Conservation (phyloP, 2,797 vertebrate genomes). For the Gila robusta region DNA sequence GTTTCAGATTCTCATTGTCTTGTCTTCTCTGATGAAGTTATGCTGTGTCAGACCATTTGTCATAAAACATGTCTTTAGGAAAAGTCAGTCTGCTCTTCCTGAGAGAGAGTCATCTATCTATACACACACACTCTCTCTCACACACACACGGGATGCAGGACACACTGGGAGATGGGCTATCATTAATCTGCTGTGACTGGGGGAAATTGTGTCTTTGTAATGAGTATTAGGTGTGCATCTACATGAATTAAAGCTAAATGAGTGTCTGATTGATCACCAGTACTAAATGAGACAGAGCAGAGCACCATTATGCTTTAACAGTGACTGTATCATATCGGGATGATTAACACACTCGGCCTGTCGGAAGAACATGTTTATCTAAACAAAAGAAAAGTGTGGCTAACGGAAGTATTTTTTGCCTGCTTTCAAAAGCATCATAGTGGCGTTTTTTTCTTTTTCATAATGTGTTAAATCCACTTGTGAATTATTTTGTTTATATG, state of each 20-base stretch:
- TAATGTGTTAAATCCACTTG: constrained; percentile 18
- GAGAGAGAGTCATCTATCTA: constrained; percentile 83
- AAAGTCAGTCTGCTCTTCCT: constrained; percentile 69
- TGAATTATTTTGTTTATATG: constrained; percentile 18
- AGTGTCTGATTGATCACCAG: constrained; percentile 83
- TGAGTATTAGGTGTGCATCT: constrained; percentile 90
- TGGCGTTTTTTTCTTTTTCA: neutral
- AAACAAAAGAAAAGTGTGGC: constrained; percentile 31
- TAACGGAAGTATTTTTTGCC: neutral
- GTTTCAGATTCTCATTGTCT: constrained; percentile 54
- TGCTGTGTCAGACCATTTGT: constrained; percentile 71
- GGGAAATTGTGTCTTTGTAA: constrained; percentile 89
- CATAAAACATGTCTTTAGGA: constrained; percentile 77
- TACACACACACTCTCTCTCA: constrained; percentile 66
- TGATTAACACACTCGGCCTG: constrained; percentile 77
- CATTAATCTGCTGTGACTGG: constrained; percentile 87
- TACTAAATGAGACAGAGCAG: constrained; percentile 79
- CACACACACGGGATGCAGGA: constrained; percentile 70
- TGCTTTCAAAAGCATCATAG: neutral
- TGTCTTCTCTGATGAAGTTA: constrained; percentile 70
- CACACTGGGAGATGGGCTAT: constrained; percentile 75
- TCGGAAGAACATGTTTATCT: constrained; percentile 42
- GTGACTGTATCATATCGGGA: constrained; percentile 85
- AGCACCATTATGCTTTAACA: constrained; percentile 84
- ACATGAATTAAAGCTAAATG: constrained; percentile 89